phyloP scores from a whole-genome alignment of 2,113 vertebrate species.

The Probosciger aterrimus region DNA sequence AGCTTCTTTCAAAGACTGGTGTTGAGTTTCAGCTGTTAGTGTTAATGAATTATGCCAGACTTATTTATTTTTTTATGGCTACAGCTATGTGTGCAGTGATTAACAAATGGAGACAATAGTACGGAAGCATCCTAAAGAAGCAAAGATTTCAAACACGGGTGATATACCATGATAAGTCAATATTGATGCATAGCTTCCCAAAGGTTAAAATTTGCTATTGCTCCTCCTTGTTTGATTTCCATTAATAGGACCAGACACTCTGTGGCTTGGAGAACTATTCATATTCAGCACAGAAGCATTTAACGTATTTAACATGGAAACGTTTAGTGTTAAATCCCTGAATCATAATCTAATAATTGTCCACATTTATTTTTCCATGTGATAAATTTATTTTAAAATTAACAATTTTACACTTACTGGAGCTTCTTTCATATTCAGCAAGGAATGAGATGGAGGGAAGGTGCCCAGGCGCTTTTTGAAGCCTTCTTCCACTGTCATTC shows the following conservation, averaged over 20 bases:
- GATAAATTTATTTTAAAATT: neutral
- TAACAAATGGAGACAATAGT: neutral
- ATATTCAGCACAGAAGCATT: neutral
- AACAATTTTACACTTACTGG: constrained; percentile 51
- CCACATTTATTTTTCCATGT: neutral
- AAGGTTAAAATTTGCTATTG: neutral
- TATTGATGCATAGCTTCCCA: neutral
- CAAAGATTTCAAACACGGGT: neutral
- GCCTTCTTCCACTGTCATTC: constrained; percentile 76
- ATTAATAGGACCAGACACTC: neutral
- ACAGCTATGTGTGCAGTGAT: neutral
- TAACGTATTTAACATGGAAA: neutral
- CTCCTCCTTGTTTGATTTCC: neutral
- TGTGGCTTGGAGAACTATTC: neutral
- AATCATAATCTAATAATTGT: neutral
- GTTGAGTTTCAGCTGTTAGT: neutral
- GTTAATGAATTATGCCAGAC: neutral
- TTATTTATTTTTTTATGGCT: neutral
- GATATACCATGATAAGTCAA: neutral
- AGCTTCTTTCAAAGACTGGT: neutral
- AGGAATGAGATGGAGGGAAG: constrained; percentile 63
- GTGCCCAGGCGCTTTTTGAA: constrained; percentile 74
- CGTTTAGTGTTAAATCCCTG: neutral
- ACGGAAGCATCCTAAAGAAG: neutral
- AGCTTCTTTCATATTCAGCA: constrained; percentile 71